Evolutionary conservation across 2,888 invertebrate species (phyloP).

Genomic region (Minunthozetes semirufus): DNA sequence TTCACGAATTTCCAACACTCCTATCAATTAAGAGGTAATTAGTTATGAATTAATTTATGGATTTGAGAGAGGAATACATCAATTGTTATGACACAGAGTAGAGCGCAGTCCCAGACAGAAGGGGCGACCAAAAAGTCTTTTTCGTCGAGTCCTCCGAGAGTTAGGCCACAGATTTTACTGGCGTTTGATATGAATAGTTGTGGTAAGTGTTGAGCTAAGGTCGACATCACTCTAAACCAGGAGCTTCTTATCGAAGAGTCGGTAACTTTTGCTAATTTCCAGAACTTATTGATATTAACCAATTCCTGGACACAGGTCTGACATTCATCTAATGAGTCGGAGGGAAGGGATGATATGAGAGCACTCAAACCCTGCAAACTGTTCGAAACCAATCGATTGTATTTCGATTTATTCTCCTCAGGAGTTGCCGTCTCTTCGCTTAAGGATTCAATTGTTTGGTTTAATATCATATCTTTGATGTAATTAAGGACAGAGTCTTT

Average conservation of each 20-base stretch:
- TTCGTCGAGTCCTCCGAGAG: conserved; percentile 62
- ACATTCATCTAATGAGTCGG: conserved; percentile 48
- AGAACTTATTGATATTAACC: conserved; percentile 60
- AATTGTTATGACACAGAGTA: conserved; percentile 57
- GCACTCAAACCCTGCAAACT: conserved; percentile 61
- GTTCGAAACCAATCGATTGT: conserved; percentile 59
- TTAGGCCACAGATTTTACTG: conserved; percentile 55
- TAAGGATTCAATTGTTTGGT: conserved; percentile 48
- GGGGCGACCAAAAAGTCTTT: conserved; percentile 61
- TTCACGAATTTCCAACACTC: conserved; percentile 65
- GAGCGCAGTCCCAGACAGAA: conserved; percentile 66
- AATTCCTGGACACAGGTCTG: conserved; percentile 55
- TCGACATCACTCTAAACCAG: conserved; percentile 62
- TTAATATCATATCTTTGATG: conserved; percentile 63
- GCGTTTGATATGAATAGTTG: conserved; percentile 55
- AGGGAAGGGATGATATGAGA: conserved; percentile 52
- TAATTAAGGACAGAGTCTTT: conserved; percentile 69
- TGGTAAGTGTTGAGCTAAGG: conserved; percentile 57
- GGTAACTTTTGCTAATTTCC: conserved; percentile 61
- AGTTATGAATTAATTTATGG: background rate
- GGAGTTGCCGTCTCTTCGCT: conserved; percentile 52
- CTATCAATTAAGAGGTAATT: conserved; percentile 51
- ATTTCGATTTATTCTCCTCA: conserved; percentile 64
- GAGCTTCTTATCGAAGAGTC: conserved; percentile 50
- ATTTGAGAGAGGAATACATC: conserved; percentile 46